A percentile compares a stretch with the other conserved stretches of the same genome.
phyloP scores from a whole-genome alignment of 2,888 invertebrate genomes.

The Hyles lineata region DNA sequence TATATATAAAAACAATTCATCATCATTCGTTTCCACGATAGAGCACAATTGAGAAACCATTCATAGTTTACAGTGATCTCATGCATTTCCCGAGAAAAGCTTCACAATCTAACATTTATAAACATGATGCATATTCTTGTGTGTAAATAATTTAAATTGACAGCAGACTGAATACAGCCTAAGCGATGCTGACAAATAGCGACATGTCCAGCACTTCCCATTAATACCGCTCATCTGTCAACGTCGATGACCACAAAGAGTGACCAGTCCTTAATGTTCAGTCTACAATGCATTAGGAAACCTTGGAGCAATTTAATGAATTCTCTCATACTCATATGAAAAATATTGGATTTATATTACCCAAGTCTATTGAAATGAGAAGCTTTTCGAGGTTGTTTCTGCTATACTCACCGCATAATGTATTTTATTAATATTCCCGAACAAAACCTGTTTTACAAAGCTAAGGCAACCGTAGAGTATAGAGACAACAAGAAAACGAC shows the following conservation, averaged over 20 bases:
- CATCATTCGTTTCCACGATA: too few relatives aligned
- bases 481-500: constrained; percentile 29
- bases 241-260: constrained; percentile 55
- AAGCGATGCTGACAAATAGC: not conserved
- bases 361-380: not conserved
- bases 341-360: not conserved
- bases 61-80: too few relatives aligned
- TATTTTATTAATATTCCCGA: constrained; percentile 4
- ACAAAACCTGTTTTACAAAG: constrained; percentile 13
- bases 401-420: not conserved
- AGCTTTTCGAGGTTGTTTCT: not conserved
- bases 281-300: not conserved
- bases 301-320: not conserved
- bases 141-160: not conserved
- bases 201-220: not conserved
- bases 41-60: too few relatives aligned
- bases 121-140: not conserved
- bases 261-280: constrained; percentile 38
- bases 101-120: not conserved
- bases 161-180: not conserved
- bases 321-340: not conserved
- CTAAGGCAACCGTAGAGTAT: constrained; percentile 19
- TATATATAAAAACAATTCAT: too few relatives aligned
- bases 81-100: not conserved
- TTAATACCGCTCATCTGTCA: constrained; percentile 56